These are phyloP conservation scores for Schizopygopsis malacanthus DNA, from an alignment of 2,797 vertebrate genomes.

Conservation along the genomic window DNA sequence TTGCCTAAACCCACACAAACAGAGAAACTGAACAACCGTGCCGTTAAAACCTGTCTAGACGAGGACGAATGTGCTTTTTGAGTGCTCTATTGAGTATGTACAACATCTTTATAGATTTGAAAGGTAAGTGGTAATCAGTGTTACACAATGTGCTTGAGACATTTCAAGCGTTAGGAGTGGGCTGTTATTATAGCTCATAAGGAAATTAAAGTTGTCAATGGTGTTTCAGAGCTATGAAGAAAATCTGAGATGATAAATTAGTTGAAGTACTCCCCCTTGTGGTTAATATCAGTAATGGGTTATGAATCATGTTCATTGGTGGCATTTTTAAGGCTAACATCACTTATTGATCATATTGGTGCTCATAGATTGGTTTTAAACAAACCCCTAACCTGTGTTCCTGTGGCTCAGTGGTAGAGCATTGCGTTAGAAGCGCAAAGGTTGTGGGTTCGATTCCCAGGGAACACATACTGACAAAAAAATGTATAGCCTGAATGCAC, in stretches of 20 bases:
- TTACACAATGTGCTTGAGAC: constrained; percentile 27
- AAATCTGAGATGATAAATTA: not conserved
- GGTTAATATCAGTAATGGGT: constrained; percentile 30
- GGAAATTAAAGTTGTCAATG: not conserved
- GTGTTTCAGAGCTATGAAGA: not conserved
- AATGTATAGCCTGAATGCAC: too few species aligned
- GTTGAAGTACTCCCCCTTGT: constrained; percentile 50
- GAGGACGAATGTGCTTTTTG: not conserved
- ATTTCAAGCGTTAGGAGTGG: not conserved
- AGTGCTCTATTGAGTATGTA: not conserved
- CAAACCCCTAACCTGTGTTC: not conserved
- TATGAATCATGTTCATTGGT: not conserved
- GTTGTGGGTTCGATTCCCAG: too few species aligned
- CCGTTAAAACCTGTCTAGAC: not conserved
- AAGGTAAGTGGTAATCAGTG: not conserved
- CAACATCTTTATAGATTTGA: not conserved
- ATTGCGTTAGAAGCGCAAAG: too few species aligned
- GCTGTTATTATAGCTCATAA: constrained; percentile 15
- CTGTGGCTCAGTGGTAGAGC: too few species aligned
- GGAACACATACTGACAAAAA: too few species aligned
- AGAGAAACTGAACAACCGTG: not conserved
- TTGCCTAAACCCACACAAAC: not conserved
- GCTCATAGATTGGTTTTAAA: not conserved
- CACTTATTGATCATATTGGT: not conserved
- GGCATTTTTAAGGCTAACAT: not conserved